A percentile compares a stretch with the other conserved stretches of the same genome.
phyloP scores from a whole-genome alignment of 2,888 invertebrate species.

The Archips crataeganus region DNA sequence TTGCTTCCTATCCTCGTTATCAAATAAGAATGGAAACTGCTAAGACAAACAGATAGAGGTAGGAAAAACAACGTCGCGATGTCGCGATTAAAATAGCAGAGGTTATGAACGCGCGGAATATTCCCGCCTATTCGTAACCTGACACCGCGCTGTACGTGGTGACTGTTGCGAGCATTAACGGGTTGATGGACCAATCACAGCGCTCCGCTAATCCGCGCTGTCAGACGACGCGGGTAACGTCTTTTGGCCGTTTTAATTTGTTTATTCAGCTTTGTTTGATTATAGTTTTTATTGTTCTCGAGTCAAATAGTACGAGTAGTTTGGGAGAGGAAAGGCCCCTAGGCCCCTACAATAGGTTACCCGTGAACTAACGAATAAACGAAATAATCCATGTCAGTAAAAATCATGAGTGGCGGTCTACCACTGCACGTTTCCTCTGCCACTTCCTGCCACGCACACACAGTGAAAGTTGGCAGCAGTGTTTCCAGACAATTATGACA shows the following conservation, averaged over 20 bases:
- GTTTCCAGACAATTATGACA: too few species aligned
- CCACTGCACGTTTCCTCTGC: too few species aligned
- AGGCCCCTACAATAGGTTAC: too few species aligned
- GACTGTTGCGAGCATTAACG: background rate
- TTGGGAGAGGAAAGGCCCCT: too few species aligned
- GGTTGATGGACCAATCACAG: background rate
- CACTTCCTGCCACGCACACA: too few species aligned
- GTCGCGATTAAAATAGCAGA: slow-evolving; percentile 17
- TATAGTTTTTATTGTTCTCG: background rate
- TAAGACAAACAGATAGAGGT: background rate
- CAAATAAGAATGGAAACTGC: background rate
- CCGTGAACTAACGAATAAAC: too few species aligned
- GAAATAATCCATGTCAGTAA: too few species aligned
- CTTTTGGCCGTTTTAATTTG: background rate
- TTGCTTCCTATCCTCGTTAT: too few species aligned
- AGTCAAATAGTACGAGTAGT: too few species aligned
- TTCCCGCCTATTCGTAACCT: slow-evolving; percentile 8
- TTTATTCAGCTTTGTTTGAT: slow-evolving; percentile 5
- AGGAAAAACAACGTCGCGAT: background rate
- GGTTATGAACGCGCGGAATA: slow-evolving; percentile 12
- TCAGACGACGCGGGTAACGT: slow-evolving; percentile 1
- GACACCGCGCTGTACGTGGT: slow-evolving; percentile 14
- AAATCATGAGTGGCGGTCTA: too few species aligned
- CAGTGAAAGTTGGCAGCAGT: too few species aligned
- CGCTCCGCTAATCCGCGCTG: background rate